phyloP scores from a whole-genome alignment of 2,797 vertebrate species.

The Coranthus polyacanthus region DNA sequence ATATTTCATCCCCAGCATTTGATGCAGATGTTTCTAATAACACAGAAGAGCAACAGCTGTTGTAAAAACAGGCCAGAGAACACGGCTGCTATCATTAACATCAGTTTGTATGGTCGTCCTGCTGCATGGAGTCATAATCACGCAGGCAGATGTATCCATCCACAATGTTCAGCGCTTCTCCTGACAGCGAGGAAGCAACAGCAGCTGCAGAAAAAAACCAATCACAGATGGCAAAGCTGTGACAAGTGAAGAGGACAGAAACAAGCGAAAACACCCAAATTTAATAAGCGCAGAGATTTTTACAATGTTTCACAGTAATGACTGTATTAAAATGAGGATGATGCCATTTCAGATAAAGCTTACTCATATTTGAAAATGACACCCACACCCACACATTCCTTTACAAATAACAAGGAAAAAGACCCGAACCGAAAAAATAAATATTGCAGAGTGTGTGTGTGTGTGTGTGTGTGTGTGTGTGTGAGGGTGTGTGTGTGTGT shows the following conservation, averaged over 20 bases:
- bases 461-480: too few species aligned
- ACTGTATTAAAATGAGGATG: too few species aligned
- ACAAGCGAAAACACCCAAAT: constrained; percentile 72
- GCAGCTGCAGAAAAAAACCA: constrained; percentile 28
- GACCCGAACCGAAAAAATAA: too few species aligned
- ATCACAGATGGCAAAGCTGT: constrained; percentile 74
- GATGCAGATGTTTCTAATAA: constrained; percentile 56
- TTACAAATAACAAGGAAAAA: too few species aligned
- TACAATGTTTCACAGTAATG: too few species aligned
- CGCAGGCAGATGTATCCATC: constrained; percentile 33
- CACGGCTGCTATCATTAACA: constrained; percentile 14
- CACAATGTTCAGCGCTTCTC: constrained; percentile 8
- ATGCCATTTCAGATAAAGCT: too few species aligned
- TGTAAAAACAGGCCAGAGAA: constrained; percentile 28
- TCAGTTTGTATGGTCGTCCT: constrained; percentile 11
- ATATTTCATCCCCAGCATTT: constrained; percentile 24
- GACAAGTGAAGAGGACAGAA: constrained; percentile 85
- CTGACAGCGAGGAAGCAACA: constrained; percentile 10
- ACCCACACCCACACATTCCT: too few species aligned
- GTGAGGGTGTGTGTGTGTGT: too few species aligned
- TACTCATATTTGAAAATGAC: too few species aligned
- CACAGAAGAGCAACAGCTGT: constrained; percentile 52
- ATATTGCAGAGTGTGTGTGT: too few species aligned
- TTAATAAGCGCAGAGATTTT: too few species aligned
- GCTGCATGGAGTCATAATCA: constrained; percentile 32